Evolutionary conservation across 2,797 vertebrate species (phyloP).

Genomic region (Pseudocheirus occidentalis): DNA sequence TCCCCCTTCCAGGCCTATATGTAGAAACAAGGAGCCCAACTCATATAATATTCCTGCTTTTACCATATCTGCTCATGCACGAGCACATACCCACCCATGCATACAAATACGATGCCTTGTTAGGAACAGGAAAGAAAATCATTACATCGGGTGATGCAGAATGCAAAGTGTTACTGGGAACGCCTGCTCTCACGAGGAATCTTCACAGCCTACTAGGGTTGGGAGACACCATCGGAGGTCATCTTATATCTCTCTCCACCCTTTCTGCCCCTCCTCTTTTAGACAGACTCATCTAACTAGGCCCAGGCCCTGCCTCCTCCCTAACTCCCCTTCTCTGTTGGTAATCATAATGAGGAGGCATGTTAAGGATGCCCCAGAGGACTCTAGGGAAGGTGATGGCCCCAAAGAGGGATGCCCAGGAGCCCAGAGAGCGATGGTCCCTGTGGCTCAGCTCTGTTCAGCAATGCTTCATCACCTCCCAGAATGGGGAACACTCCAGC

Average conservation of each 20-base stretch:
- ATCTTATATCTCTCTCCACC: background rate
- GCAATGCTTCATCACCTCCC: background rate
- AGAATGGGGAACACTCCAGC: background rate
- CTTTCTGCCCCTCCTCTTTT: background rate
- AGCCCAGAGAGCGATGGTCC: fast-evolving
- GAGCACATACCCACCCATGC: background rate
- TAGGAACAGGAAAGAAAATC: constrained; percentile 30
- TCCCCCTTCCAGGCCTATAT: background rate
- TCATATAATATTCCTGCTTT: background rate
- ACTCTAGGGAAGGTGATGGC: background rate
- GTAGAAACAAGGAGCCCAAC: background rate
- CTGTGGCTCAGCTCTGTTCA: fast-evolving
- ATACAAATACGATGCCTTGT: background rate
- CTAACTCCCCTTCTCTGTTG: background rate
- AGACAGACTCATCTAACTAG: background rate
- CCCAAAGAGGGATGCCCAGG: background rate
- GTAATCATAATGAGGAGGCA: background rate
- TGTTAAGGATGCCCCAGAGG: background rate
- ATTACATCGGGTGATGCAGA: background rate
- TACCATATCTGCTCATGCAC: background rate
- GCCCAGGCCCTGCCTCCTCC: background rate
- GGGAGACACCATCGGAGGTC: background rate
- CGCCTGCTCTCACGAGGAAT: background rate
- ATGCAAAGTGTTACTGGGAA: background rate
- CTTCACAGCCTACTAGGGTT: background rate